Base-by-base conservation (phyloP, 1,140 invertebrate genomes). In the Drosophila elegans region DNA sequence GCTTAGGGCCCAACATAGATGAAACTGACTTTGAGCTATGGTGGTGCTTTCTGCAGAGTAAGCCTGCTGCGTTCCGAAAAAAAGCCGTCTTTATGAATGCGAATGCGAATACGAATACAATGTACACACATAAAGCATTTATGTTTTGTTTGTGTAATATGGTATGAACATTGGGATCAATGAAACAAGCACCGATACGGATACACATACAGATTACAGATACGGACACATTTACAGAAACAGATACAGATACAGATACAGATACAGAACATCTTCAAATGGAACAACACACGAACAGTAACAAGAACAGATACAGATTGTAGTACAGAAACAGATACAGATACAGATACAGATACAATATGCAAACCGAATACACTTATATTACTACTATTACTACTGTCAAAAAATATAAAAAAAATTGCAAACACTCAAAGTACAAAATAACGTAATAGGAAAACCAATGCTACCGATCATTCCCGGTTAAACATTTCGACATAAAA, bases 21-120 rank as follows among this genome's bases (percentile, higher is more conserved):
- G 84, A 88, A 88, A 69, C 83, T 88, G 83, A 79, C 84, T 91
- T 91, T 91, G 90, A 91, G 90, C 88, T 90, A 85, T 91, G 90
- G 90, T 91, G 90, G 90, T 91, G 90, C 90, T 91, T 91, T 91
- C 90, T 91, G 85, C 90, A 85, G 90, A 91, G 90, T 76, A 67
- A 82, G 79, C 76, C 80, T 74, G 67, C 68, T 81, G 68, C 89
- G 80, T 88, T 91, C 71, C 60, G 57, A 86, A 75, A 21, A 21
- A 21, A 61, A 68, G 83, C 78, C 54, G 56, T 66, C 59, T 68
- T 60, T 51, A 54, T 11, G 25, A 59, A 73, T 64, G 39, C 52
- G 53, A 83, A 52, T 68, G 39, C 52, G 49, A 83, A 52, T 68
- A 46, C 46, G 12, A 53, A 74, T 85, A 90, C 79, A 73, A 82